Base-by-base conservation (phyloP, 2,797 vertebrate species). In the Alectoris magna region DNA sequence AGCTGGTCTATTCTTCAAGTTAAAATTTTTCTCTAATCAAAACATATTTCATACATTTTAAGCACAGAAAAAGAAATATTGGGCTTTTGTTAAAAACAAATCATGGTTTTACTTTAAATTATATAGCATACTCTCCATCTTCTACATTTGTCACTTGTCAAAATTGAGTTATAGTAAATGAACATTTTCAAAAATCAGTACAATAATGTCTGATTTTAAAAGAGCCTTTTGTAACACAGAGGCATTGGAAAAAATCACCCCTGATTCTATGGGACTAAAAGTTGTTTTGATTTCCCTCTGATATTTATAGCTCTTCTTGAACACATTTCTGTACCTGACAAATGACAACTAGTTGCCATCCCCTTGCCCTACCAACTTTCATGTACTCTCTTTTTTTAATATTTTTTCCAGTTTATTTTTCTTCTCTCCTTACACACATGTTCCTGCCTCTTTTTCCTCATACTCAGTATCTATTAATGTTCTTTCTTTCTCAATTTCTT, bases 191-290 rank as follows among this genome's bases (percentile, higher is more conserved):
- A 81, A 92, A 96, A 95, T 93, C 87, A 91, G 79, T 95, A 92
- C 85, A 95, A 92, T 93, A 78, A 92, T 68, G 95, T 93, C 93
- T 96, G 94, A 95, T 96, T 94, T 95, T 92, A 5, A 80, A 93
- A 93, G 95, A 87, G 69, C 55, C 59, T 91, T 95, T 94, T 94
- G 72, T 77, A 77, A 58, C 83, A 41, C 74, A 85, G 63, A 87
- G 48, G 11, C 81, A 36, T 15, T 89, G 93, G 74, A 94, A 89
- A 46, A 72, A 86, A 72, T 39, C 36, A 66, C 13, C 23, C 66
- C 55, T 56, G 51, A 75, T 75, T 94, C 80, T 84, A 43, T 60
- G 76, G 83, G 67, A 63, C 85, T 86, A 88, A 93, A 92, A 92
- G 67, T 24, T n/a, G 6, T 92, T 88, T 84, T 86, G 77, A 84